A percentile compares a stretch with the other conserved stretches of the same genome.
Conservation (phyloP, 2,797 vertebrate species). For the Sebastes iracundus region DNA sequence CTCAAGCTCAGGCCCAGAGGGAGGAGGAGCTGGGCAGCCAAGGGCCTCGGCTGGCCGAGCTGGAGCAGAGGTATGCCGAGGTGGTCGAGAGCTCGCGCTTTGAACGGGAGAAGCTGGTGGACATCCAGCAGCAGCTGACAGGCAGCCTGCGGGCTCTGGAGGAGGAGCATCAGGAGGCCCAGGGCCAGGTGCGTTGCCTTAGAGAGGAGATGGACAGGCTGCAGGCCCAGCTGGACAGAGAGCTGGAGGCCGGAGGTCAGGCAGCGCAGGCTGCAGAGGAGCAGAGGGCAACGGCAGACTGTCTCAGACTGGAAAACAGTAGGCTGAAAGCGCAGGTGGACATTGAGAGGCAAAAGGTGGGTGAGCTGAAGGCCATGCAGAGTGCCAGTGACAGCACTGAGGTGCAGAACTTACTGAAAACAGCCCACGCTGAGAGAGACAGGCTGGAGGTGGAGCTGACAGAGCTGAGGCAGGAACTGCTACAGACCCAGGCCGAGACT, state of each 20-base stretch:
- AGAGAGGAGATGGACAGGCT: slow-evolving; percentile 87
- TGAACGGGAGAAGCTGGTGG: slow-evolving; percentile 94
- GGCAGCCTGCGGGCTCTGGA: slow-evolving; percentile 90
- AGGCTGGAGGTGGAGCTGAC: slow-evolving; percentile 86
- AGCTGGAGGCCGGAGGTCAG: slow-evolving; percentile 74
- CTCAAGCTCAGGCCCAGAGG: slow-evolving; percentile 84
- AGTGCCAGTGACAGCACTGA: slow-evolving; percentile 84
- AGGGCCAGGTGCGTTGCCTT: slow-evolving; percentile 81
- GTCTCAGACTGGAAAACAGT: slow-evolving; percentile 87
- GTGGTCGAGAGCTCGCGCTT: slow-evolving; percentile 92
- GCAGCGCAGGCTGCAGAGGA: slow-evolving; percentile 83
- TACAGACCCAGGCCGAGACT: slow-evolving; percentile 85
- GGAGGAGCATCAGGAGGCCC: slow-evolving; percentile 89
- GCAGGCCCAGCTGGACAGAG: slow-evolving; percentile 81
- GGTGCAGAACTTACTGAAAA: slow-evolving; percentile 87
- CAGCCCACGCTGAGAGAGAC: slow-evolving; percentile 88
- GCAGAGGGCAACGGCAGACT: slow-evolving; percentile 78
- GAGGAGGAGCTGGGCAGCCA: slow-evolving; percentile 80
- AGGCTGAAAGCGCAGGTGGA: slow-evolving; percentile 89
- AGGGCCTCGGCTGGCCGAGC: slow-evolving; percentile 84
- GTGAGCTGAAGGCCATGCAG: slow-evolving; percentile 84
- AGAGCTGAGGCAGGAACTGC: slow-evolving; percentile 88
- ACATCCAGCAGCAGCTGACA: slow-evolving; percentile 95
- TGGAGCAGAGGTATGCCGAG: slow-evolving; percentile 91
- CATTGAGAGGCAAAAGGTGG: slow-evolving; percentile 88